Conservation (phyloP, 2,888 invertebrate genomes). For the Dione juno region DNA sequence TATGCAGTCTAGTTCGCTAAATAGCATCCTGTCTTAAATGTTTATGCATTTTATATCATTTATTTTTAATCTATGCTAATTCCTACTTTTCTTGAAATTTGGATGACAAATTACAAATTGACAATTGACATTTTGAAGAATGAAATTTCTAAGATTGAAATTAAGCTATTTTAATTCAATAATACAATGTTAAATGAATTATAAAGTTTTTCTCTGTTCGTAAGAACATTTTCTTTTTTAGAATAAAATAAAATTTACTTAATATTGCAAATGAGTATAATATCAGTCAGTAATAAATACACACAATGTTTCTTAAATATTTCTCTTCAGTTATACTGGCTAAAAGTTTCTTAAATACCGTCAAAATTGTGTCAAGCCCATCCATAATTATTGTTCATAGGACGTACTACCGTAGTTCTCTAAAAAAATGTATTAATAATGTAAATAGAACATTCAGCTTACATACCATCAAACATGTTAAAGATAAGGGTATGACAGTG, state of each 20-base stretch:
- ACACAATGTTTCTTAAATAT: constrained; percentile 10
- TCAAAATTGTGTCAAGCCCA: background rate
- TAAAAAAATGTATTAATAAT: background rate
- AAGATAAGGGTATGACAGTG: constrained; percentile 18
- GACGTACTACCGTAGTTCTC: background rate
- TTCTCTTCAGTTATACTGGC: background rate
- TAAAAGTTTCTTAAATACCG: background rate
- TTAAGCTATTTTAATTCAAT: background rate
- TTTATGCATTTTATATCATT: background rate
- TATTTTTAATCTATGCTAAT: background rate
- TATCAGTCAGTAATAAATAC: background rate
- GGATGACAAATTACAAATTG: background rate
- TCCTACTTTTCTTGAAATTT: background rate
- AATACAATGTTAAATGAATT: background rate
- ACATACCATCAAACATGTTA: constrained; percentile 13
- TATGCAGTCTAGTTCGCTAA: too few relatives aligned
- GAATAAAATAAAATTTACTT: background rate
- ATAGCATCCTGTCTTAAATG: too few relatives aligned
- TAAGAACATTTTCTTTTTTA: background rate
- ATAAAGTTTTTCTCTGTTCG: background rate
- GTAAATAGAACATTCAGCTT: constrained; percentile 13
- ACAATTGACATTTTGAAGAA: background rate
- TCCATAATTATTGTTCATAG: background rate
- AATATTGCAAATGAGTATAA: background rate
- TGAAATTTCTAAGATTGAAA: background rate